These are phyloP conservation scores for Oreochromis mossambicus DNA, from an alignment of 2,797 vertebrate genomes.

Conservation along the genomic window DNA sequence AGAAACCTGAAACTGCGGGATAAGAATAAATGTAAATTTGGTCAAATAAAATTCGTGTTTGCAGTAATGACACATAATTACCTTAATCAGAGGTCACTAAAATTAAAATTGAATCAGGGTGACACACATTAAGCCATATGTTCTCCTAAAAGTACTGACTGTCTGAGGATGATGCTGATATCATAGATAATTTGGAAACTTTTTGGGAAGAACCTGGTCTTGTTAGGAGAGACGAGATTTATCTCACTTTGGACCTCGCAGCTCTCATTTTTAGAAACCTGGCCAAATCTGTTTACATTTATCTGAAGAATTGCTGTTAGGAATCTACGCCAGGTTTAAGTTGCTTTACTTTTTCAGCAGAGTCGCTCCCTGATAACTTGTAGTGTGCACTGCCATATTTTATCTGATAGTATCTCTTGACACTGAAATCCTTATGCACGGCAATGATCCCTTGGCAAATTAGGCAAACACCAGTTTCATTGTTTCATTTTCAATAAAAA, in stretches of 20 bases:
- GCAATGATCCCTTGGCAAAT: too few relatives aligned
- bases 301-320: rapidly evolving
- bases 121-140: neutral
- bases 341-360: neutral
- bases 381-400: too few relatives aligned
- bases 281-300: neutral
- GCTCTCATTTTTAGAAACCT: neutral
- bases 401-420: too few relatives aligned
- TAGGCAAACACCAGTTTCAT: too few relatives aligned
- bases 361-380: rapidly evolving
- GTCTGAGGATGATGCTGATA: neutral
- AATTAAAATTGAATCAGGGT: neutral
- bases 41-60: neutral
- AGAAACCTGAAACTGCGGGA: rapidly evolving
- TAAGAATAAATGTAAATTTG: neutral
- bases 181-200: neutral
- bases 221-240: neutral
- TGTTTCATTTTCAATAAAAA: too few relatives aligned
- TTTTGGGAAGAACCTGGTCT: neutral
- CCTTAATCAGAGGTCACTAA: neutral
- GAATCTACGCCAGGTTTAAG: neutral
- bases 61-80: rapidly evolving
- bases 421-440: too few relatives aligned
- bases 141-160: neutral
- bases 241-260: neutral